Percentiles rank a stretch among this genome's conserved stretches.
Evolutionary conservation across 2,888 invertebrate genomes (phyloP).

Genomic region (Aporophyla nigra): DNA sequence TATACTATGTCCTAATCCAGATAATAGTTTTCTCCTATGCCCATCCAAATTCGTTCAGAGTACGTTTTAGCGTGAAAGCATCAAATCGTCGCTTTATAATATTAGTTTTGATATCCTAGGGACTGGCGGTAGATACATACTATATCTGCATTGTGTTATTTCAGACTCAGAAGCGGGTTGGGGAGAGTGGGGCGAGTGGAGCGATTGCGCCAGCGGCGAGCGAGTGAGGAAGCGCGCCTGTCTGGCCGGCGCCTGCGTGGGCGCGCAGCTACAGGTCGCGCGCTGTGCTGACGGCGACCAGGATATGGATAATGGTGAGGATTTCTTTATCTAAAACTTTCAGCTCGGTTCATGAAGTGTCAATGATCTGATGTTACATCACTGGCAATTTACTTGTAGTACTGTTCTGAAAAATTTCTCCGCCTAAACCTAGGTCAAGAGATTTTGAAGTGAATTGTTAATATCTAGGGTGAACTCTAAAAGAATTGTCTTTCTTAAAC

Average conservation of each 20-base stretch:
- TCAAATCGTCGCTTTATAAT: too few species aligned
- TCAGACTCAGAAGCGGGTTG: conserved; percentile 89
- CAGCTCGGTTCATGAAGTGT: background rate
- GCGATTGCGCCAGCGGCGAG: conserved; percentile 92
- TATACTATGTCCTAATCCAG: too few species aligned
- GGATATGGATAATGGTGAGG: conserved; percentile 83
- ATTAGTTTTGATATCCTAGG: too few species aligned
- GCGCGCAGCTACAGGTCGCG: conserved; percentile 93
- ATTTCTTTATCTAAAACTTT: background rate
- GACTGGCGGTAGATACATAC: too few species aligned
- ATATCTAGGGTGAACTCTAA: too few species aligned
- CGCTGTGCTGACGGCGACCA: conserved; percentile 87
- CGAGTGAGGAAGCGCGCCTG: conserved; percentile 94
- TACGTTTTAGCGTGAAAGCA: too few species aligned
- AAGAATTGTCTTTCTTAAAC: too few species aligned
- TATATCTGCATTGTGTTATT: background rate
- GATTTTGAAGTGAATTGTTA: too few species aligned
- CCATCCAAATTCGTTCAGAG: too few species aligned
- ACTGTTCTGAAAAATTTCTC: too few species aligned
- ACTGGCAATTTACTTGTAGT: background rate
- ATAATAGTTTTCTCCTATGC: too few species aligned
- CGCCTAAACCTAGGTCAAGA: too few species aligned
- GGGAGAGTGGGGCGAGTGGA: conserved; percentile 95
- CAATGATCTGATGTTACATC: background rate
- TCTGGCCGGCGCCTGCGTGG: conserved; percentile 92